Percentiles rank a stretch among this genome's conserved stretches.
Conservation (phyloP, 1,140 invertebrate species). For the Gryllus bimaculatus region DNA sequence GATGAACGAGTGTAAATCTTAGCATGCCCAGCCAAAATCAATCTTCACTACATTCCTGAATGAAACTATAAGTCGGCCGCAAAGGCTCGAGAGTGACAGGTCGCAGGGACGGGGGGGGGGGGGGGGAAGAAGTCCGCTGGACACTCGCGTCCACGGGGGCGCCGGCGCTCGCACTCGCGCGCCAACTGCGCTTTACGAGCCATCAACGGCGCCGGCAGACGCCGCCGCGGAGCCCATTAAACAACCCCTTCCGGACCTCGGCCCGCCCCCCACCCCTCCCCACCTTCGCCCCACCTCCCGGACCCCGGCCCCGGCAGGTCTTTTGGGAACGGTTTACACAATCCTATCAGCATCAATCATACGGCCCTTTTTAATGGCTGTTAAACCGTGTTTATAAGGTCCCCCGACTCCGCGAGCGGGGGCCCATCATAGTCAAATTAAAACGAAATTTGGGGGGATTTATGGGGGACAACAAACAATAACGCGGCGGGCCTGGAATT, state of each 20-base stretch:
- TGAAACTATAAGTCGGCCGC: too few species aligned
- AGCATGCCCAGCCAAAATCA: too few species aligned
- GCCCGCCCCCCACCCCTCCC: too few species aligned
- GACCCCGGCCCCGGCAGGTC: too few species aligned
- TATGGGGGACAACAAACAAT: neutral
- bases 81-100: too few species aligned
- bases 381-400: neutral
- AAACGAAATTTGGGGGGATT: neutral
- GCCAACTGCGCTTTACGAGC: neutral
- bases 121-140: too few species aligned
- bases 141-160: too few species aligned
- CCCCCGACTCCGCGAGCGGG: neutral
- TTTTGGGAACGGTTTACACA: neutral
- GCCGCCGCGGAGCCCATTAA: too few species aligned
- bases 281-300: neutral
- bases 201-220: neutral
- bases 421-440: neutral
- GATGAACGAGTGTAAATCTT: too few species aligned
- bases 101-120: too few species aligned
- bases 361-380: neutral
- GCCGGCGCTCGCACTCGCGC: too few species aligned
- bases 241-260: neutral
- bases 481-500: neutral
- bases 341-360: constrained; percentile 1
- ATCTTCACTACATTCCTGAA: too few species aligned